Conservation (phyloP, 2,888 invertebrate genomes). For the Cosmia trapezina region DNA sequence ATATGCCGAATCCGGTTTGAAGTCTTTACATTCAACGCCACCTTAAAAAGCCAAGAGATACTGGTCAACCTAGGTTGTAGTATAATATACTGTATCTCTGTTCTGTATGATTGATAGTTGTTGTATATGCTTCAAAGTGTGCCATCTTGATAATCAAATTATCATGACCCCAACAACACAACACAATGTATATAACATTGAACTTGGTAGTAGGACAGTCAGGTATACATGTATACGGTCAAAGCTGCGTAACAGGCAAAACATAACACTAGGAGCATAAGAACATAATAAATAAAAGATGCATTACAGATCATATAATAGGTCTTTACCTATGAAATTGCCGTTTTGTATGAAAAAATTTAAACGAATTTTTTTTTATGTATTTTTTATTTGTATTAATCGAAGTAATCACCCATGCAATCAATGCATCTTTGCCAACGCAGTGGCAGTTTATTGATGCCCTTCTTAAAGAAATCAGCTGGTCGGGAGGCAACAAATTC, state of each 20-base stretch:
- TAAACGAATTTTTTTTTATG: too few species aligned
- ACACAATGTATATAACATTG: constrained; percentile 1
- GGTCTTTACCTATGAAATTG: too few species aligned
- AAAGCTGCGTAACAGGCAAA: not conserved
- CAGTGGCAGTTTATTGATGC: too few species aligned
- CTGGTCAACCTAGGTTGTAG: not conserved
- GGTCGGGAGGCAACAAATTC: too few species aligned
- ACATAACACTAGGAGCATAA: not conserved
- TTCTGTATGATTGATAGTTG: constrained; percentile 9
- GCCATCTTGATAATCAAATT: constrained; percentile 1
- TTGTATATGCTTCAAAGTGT: not conserved
- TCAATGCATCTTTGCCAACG: too few species aligned
- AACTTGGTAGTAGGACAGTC: not conserved
- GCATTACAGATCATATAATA: not conserved
- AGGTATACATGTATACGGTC: too few species aligned
- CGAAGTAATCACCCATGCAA: too few species aligned
- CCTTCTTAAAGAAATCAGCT: too few species aligned
- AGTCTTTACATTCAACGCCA: not conserved
- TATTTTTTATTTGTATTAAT: too few species aligned
- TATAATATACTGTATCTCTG: not conserved
- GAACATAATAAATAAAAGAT: not conserved
- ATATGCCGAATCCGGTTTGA: not conserved
- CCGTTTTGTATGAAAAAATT: too few species aligned
- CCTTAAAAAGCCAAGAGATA: not conserved
- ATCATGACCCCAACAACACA: not conserved